phyloP scores from a whole-genome alignment of 2,113 vertebrate species.

The Stegastes partitus region DNA sequence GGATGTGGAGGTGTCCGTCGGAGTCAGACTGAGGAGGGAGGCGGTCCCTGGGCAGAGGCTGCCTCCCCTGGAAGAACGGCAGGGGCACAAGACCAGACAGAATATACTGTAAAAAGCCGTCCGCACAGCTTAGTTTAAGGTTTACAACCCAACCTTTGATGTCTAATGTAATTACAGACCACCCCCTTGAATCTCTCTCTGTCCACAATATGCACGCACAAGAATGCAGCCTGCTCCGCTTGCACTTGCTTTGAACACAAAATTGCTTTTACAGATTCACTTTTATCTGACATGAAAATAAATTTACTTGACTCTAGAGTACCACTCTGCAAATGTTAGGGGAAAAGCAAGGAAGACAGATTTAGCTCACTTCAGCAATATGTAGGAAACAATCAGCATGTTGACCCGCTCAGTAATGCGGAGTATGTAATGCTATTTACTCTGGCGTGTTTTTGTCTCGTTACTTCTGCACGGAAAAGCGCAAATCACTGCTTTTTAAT shows the following conservation, averaged over 20 bases:
- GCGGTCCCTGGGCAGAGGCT: constrained; percentile 60
- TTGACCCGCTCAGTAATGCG: constrained; percentile 7
- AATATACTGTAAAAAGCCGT: constrained; percentile 29
- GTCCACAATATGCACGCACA: constrained; percentile 20
- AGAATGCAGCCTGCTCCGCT: constrained; percentile 22
- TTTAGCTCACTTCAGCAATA: constrained; percentile 30
- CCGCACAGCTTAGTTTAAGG: constrained; percentile 33
- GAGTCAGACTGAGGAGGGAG: constrained; percentile 69
- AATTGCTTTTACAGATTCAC: constrained; percentile 77
- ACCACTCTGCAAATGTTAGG: constrained; percentile 33
- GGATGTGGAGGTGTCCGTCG: constrained; percentile 87
- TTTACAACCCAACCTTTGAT: constrained; percentile 63
- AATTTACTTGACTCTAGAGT: constrained; percentile 61
- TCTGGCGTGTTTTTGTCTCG: neutral
- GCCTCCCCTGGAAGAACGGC: constrained; percentile 81
- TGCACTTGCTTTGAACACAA: constrained; percentile 58
- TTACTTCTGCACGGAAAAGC: neutral
- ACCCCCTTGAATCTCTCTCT: constrained; percentile 35
- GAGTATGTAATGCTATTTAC: constrained; percentile 16
- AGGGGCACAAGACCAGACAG: constrained; percentile 9
- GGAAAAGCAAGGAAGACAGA: constrained; percentile 32
- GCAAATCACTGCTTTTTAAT: neutral
- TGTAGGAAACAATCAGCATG: constrained; percentile 20
- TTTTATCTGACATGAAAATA: constrained; percentile 74
- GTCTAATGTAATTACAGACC: constrained; percentile 69